Base-by-base conservation (phyloP, 2,888 invertebrate genomes). In the Stenoptilia bipunctidactyla region DNA sequence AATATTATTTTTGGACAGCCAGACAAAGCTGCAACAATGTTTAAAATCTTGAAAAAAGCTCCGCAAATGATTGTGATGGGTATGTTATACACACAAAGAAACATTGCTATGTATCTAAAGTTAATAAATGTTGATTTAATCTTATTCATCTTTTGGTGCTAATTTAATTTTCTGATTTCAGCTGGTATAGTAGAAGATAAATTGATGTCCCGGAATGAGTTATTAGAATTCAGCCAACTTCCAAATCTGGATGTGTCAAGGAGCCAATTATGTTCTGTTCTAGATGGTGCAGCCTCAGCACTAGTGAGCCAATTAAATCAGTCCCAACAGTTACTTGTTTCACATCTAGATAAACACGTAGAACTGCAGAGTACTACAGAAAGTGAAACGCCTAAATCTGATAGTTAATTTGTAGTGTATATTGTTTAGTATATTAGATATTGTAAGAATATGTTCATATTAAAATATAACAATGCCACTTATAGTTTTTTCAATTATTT, bases 121-220 rank as follows among this genome's bases (percentile, higher is more conserved):
- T 43, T 40, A 33, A 10, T 15, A 40, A 36, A 27, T 38, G n/a
- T n/a, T n/a, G n/a, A n/a, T n/a, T n/a, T n/a, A n/a, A n/a, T n/a
- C n/a, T n/a, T n/a, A n/a, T n/a, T n/a, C n/a, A n/a, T n/a, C n/a
- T n/a, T n/a, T n/a, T n/a, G n/a, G n/a, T n/a, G n/a, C n/a, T n/a
- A n/a, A n/a, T n/a, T n/a, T n/a, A n/a, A n/a, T n/a, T n/a, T 43
- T 39, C 45, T 40, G 45, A 34, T 77, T 77, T 34, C 69, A 91
- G 91, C 88, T 63, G 93, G 89, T n/a, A 88, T 93, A 44, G 85
- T 91, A 38, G 89, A 94, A 53, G 88, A 89, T 36, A 85, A 79
- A 42, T 66, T 93, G 15, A 53, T 94, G 50, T 90, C 87, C 45
- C 87, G 86, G 49, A 89, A 89, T 58, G 91, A 93, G 53, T 72